phyloP scores from a whole-genome alignment of 2,797 vertebrate species.

The Melanotaenia boesemani region DNA sequence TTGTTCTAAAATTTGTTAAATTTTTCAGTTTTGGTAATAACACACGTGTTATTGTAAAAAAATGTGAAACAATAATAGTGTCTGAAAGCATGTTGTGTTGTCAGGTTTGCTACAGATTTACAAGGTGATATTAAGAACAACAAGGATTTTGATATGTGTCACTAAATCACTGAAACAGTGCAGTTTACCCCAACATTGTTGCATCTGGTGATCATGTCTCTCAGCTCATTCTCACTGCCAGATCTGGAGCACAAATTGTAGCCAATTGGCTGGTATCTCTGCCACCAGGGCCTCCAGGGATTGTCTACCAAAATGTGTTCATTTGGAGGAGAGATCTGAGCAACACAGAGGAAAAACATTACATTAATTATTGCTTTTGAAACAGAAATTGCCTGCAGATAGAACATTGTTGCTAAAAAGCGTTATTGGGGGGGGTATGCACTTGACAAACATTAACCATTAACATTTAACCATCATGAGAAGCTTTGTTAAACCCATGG shows the following conservation, averaged over 20 bases:
- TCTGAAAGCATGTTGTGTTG: too few species aligned
- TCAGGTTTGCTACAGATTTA: too few species aligned
- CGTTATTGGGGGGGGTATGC: too few species aligned
- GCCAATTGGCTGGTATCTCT: conserved; percentile 93
- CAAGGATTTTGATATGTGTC: too few species aligned
- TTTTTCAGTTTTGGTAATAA: too few species aligned
- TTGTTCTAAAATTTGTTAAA: neutral
- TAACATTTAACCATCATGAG: too few species aligned
- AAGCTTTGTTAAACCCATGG: too few species aligned
- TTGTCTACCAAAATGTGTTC: conserved; percentile 85
- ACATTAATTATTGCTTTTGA: neutral
- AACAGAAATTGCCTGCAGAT: neutral
- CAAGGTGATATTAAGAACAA: too few species aligned
- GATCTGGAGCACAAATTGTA: conserved; percentile 94
- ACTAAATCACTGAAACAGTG: conserved; percentile 1
- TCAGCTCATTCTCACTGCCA: conserved; percentile 89
- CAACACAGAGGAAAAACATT: neutral
- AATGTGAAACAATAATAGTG: too few species aligned
- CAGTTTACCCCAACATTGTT: conserved; percentile 93
- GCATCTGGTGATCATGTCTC: conserved; percentile 93
- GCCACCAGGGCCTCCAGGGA: conserved; percentile 92
- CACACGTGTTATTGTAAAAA: too few species aligned
- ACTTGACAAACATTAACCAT: too few species aligned
- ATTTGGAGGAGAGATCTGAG: conserved; percentile 93
- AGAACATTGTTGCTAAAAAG: neutral